Percentiles rank a stretch among this genome's conserved stretches.
Evolutionary conservation across 2,797 vertebrate genomes (phyloP).

Genomic region (Gambelia wislizenii): DNA sequence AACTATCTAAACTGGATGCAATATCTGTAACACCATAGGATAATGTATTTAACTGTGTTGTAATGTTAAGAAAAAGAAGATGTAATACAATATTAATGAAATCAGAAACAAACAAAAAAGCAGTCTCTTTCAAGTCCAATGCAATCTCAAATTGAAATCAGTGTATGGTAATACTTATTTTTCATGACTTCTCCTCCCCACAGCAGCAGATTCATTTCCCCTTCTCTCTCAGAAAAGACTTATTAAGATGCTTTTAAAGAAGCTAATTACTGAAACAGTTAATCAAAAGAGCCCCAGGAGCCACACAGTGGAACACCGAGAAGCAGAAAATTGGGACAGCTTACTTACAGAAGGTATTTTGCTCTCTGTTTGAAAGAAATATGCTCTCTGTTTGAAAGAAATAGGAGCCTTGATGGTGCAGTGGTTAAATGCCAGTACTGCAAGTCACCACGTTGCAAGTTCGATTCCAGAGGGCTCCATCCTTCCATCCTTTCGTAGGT

Average conservation of each 20-base stretch:
- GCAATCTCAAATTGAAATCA: slow-evolving; percentile 44
- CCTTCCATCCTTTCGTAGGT: no score
- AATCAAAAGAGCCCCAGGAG: background rate
- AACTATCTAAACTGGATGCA: background rate
- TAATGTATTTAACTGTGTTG: background rate
- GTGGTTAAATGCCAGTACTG: no score
- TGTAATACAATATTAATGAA: background rate
- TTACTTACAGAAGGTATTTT: background rate
- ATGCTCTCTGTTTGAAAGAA: no score
- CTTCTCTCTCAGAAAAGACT: no score
- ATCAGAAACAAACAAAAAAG: background rate
- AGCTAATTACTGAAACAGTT: slow-evolving; percentile 34
- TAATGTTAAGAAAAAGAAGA: background rate
- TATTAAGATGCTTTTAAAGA: slow-evolving; percentile 29
- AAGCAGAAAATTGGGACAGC: background rate
- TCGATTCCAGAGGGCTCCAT: no score
- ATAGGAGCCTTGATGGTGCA: no score
- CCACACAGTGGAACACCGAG: background rate
- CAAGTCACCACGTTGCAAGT: no score
- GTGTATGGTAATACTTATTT: slow-evolving; percentile 15
- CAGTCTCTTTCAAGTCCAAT: background rate
- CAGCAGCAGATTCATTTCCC: background rate
- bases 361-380: background rate
- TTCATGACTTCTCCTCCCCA: background rate
- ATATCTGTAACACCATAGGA: background rate